Conservation (phyloP, 2,797 vertebrate species). For the Argyrosomus regius region DNA sequence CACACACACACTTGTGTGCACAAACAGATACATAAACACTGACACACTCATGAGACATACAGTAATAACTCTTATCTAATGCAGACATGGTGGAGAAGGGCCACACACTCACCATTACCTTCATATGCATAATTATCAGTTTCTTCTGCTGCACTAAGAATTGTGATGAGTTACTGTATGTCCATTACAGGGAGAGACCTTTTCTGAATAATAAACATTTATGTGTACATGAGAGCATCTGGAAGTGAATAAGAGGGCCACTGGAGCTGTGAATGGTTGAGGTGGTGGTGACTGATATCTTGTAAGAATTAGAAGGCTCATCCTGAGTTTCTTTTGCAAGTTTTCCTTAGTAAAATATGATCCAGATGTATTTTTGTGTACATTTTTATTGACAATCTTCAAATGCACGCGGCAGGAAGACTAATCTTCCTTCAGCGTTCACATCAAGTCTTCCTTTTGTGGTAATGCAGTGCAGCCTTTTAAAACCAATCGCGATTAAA, state of each 20-base stretch:
- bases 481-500: background rate
- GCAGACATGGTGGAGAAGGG: constrained; percentile 9
- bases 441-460: background rate
- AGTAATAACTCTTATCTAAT: constrained; percentile 53
- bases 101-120: constrained; percentile 16
- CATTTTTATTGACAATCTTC: background rate
- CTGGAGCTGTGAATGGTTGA: background rate
- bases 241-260: background rate
- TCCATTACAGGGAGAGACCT: constrained; percentile 5
- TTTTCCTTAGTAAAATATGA: background rate
- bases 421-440: no score
- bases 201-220: constrained; percentile 15
- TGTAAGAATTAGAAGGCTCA: background rate
- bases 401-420: background rate
- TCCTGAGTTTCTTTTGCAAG: background rate
- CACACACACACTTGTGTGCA: constrained; percentile 29
- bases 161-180: constrained; percentile 7
- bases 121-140: constrained; percentile 29
- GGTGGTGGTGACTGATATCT: background rate
- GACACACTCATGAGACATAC: constrained; percentile 19
- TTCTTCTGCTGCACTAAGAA: background rate
- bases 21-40: constrained; percentile 34
- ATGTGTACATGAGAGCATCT: background rate
- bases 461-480: background rate
- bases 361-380: background rate